Evolutionary conservation across 2,113 vertebrate species (phyloP), one percentile per base, ranked within the genome.

Genomic region (Pimephales promelas): DNA sequence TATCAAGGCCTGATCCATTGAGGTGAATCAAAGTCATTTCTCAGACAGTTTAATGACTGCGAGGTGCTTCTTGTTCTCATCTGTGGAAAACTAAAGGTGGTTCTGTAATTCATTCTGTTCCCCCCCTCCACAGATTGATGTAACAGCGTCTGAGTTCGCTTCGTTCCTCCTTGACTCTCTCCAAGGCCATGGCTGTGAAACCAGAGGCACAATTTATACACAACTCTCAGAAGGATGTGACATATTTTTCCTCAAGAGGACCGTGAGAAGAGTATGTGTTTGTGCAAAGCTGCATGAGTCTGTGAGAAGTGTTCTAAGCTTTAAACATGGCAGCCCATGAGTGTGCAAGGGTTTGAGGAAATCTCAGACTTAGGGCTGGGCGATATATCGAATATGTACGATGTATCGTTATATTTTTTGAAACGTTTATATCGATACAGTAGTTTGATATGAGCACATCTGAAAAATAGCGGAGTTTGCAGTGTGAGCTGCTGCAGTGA

Each of bases 11-110:
- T 85, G 70, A 80, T 83, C 57, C 83, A 75, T 71, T 68, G 81
- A 80, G 84, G 83, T 85, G 86, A 85, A 68, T 85, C 81, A 83
- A 83, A 85, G 86, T 85, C 76, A 79, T 43, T 28, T 80, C 59
- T 31, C 24, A 79, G 77, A 79, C 66, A 54, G 47, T 82, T 83
- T 83, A 70, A 70, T 85, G 76, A 73, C 70, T 85, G 75, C 5
- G 57, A 70, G 68, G 59, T 28, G 40, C 82, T 85, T 79, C 22
- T 34, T 20, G 52, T 82, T 73, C 78, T 40, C 56, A 34, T 54
- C 70, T 56, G 75, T 47, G 14, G 20, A 45, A 56, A 83, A 56
- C 72, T 70, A 43, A 31, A 77, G 62, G 31, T 62, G 54, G n/a
- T 74, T 16, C 7, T 20, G 64, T 34, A 79, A 70, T 72, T 71